Evolutionary conservation across 2,888 invertebrate genomes (phyloP).

Genomic region (Lypha dubia): DNA sequence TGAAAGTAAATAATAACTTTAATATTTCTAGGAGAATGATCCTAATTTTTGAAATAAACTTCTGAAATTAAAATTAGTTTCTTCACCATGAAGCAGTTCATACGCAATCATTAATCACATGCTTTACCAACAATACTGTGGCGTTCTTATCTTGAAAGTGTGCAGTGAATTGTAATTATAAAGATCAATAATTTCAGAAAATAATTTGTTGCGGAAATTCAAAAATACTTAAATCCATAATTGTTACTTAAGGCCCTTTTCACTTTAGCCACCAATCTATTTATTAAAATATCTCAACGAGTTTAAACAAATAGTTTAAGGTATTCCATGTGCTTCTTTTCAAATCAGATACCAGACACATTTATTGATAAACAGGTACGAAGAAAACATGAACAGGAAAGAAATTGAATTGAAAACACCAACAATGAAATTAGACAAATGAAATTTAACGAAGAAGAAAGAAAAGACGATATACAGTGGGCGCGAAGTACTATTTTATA

Average conservation of each 20-base stretch:
- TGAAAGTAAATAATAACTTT: no score
- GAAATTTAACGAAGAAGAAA: slow-evolving; percentile 4
- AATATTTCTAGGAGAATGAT: not conserved
- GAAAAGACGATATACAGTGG: slow-evolving; percentile 16
- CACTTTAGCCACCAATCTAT: not conserved
- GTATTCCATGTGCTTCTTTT: slow-evolving; percentile 43
- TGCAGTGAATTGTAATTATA: no score
- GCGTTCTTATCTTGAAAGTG: no score
- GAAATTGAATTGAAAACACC: slow-evolving; percentile 38
- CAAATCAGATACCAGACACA: slow-evolving; percentile 57
- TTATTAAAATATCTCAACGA: slow-evolving; percentile 49
- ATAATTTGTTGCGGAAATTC: no score
- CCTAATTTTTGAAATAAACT: no score
- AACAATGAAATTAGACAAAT: slow-evolving; percentile 17
- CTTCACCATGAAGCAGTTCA: no score
- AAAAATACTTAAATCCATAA: not conserved
- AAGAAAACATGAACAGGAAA: slow-evolving; percentile 53
- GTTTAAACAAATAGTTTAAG: slow-evolving; percentile 46
- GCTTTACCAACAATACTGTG: no score
- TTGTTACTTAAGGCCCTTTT: slow-evolving; percentile 35
- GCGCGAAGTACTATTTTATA: no score
- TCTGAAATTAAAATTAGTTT: no score
- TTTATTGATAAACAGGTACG: slow-evolving; percentile 61
- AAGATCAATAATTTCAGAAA: no score
- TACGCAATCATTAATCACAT: no score